Conservation (phyloP, 2,797 vertebrate genomes). For the Naso thynnoides region DNA sequence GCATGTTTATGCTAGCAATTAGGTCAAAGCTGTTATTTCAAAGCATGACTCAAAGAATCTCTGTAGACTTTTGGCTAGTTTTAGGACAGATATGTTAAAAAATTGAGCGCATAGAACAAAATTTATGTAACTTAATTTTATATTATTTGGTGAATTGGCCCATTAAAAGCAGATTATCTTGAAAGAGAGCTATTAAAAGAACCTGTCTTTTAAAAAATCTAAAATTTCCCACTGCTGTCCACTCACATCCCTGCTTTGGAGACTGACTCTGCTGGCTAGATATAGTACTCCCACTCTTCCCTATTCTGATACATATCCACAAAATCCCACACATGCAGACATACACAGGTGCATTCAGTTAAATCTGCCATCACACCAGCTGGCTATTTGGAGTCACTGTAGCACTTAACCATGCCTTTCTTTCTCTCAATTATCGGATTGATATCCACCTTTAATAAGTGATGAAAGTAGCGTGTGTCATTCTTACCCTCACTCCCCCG, state of each 20-base stretch:
- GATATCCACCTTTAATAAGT: conserved; percentile 16
- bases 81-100: neutral
- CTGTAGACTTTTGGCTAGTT: neutral
- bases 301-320: conserved; percentile 46
- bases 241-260: conserved; percentile 48
- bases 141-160: conserved; percentile 34
- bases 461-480: conserved; percentile 9
- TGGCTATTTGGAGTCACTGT: conserved; percentile 50
- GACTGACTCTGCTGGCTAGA: conserved; percentile 76
- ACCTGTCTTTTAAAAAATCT: neutral
- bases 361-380: conserved; percentile 37
- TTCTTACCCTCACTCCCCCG: neutral
- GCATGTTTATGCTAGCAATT: neutral
- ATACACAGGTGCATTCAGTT: conserved; percentile 32
- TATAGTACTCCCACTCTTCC: conserved; percentile 65
- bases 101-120: conserved; percentile 11
- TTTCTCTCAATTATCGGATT: conserved; percentile 12
- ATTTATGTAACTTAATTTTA: conserved; percentile 27
- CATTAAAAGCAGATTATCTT: conserved; percentile 15
- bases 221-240: conserved; percentile 28
- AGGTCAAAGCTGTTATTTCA: neutral
- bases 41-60: neutral
- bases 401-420: conserved; percentile 50
- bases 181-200: conserved; percentile 15
- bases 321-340: conserved; percentile 40